Conservation (phyloP, 2,797 vertebrate species). For the Jordanella pulchra region DNA sequence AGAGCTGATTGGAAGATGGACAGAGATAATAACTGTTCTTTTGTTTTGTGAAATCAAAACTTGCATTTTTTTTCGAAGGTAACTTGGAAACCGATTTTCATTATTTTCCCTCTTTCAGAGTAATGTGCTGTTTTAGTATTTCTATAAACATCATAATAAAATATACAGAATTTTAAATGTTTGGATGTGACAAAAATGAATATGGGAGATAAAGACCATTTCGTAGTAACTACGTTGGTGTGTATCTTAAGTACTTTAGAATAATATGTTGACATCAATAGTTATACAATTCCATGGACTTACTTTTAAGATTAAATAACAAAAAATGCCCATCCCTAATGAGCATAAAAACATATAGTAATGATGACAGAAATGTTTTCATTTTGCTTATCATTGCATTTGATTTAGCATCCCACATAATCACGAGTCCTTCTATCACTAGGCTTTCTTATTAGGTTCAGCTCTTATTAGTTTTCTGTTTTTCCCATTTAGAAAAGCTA, state of each 20-base stretch:
- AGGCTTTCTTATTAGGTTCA: constrained; percentile 30
- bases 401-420: background rate
- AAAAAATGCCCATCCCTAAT: background rate
- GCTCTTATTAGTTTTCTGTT: constrained; percentile 26
- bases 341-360: background rate
- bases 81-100: too few relatives aligned
- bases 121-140: background rate
- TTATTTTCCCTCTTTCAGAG: background rate
- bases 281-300: background rate
- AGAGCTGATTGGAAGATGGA: too few relatives aligned
- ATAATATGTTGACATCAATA: background rate
- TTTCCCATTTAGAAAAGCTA: constrained; percentile 1
- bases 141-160: background rate
- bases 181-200: background rate
- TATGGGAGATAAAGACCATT: background rate
- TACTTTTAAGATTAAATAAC: background rate
- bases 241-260: background rate
- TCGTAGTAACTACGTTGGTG: background rate
- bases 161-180: background rate
- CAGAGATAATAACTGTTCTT: background rate
- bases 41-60: background rate
- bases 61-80: too few relatives aligned
- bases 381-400: background rate
- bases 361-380: background rate
- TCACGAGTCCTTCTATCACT: background rate